phyloP scores from a whole-genome alignment of 2,888 invertebrate genomes.

The Elysia crispata region DNA sequence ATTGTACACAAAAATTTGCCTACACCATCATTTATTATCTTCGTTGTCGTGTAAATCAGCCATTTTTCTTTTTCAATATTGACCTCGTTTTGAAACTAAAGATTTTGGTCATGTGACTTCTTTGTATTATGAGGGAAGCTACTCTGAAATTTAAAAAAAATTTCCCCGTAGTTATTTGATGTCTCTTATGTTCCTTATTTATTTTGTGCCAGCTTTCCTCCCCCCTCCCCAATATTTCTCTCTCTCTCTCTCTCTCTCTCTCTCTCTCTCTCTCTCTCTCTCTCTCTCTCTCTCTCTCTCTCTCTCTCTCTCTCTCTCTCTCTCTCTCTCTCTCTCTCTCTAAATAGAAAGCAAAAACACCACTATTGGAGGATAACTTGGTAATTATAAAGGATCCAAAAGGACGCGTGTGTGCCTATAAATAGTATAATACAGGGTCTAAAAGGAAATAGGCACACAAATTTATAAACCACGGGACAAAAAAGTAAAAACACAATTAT shows the following conservation, averaged over 20 bases:
- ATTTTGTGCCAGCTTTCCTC: background rate
- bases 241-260: background rate
- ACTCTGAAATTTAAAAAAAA: background rate
- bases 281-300: background rate
- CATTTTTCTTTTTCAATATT: slow-evolving; percentile 33
- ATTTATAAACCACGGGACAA: too few relatives aligned
- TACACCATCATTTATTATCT: slow-evolving; percentile 18
- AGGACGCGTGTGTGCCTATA: too few relatives aligned
- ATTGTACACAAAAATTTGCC: background rate
- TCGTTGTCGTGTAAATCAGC: slow-evolving; percentile 15
- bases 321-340: background rate
- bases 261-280: too few relatives aligned
- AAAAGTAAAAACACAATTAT: too few relatives aligned
- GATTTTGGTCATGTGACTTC: slow-evolving; percentile 38
- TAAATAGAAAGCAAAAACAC: too few relatives aligned
- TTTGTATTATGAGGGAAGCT: background rate
- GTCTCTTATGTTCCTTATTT: background rate
- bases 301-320: background rate
- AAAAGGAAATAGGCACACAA: too few relatives aligned
- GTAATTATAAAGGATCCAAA: too few relatives aligned
- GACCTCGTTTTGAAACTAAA: slow-evolving; percentile 48
- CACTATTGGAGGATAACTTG: too few relatives aligned
- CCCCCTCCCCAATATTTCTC: background rate
- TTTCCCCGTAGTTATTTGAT: background rate
- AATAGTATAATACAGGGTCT: too few relatives aligned